Conservation (phyloP, 1,140 invertebrate genomes). For the Pseudachorutes palmiensis region DNA sequence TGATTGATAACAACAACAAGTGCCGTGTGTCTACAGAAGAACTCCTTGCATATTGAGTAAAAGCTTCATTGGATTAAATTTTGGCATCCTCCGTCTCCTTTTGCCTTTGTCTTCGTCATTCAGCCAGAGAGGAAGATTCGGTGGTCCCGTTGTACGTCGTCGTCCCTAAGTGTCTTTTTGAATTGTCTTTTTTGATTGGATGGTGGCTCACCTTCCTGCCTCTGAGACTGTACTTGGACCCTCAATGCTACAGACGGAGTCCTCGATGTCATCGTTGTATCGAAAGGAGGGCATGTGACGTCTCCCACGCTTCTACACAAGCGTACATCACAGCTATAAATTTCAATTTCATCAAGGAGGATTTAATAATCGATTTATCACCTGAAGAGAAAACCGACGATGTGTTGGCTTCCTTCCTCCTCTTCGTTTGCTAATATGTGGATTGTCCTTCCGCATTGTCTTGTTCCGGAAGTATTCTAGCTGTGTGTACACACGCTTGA, state of each 20-base stretch:
- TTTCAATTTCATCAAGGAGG: neutral
- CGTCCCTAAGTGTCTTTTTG: neutral
- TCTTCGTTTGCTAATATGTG: constrained; percentile 83
- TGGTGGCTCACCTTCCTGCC: constrained; percentile 40
- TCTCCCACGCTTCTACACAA: constrained; percentile 7
- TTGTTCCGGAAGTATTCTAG: constrained; percentile 77
- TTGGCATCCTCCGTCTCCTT: too few relatives aligned
- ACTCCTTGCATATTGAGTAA: too few relatives aligned
- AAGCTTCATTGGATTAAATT: too few relatives aligned
- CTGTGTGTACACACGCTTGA: constrained; percentile 86
- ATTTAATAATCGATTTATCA: neutral
- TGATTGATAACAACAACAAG: too few relatives aligned
- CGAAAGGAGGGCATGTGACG: constrained; percentile 11
- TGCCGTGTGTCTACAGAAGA: too few relatives aligned
- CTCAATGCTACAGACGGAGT: constrained; percentile 65
- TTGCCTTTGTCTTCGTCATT: too few relatives aligned
- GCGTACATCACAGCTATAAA: too few relatives aligned
- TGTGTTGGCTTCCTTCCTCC: constrained; percentile 86
- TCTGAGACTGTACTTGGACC: constrained; percentile 52
- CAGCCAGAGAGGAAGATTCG: too few relatives aligned
- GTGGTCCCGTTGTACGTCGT: too few relatives aligned
- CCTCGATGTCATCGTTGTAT: constrained; percentile 54
- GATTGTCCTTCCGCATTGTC: constrained; percentile 84
- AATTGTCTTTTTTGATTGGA: neutral
- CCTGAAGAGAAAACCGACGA: constrained; percentile 75